Evolutionary conservation across 1,140 invertebrate species (phyloP).

Genomic region (Heliconius eleuchia): DNA sequence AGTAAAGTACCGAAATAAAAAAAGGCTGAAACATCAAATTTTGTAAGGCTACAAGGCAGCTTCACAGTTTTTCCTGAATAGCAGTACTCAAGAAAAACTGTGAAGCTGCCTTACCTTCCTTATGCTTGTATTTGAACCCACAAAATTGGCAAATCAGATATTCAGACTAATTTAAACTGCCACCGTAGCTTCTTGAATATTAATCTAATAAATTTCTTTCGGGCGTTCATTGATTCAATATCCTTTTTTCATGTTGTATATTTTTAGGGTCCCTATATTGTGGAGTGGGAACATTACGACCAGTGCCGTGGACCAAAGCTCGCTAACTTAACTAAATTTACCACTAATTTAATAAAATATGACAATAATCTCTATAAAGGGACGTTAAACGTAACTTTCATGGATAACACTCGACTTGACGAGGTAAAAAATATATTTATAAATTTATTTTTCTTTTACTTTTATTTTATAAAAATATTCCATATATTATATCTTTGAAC

Average conservation of each 20-base stretch:
- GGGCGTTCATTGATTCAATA: neutral
- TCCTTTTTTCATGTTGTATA: conserved; percentile 1
- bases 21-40: no score
- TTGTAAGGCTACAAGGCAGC: no score
- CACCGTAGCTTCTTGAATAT: no score
- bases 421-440: conserved; percentile 37
- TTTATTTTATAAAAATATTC: neutral
- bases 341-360: conserved; percentile 30
- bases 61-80: no score
- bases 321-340: conserved; percentile 35
- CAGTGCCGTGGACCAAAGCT: conserved; percentile 49
- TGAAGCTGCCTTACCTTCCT: no score
- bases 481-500: neutral
- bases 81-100: no score
- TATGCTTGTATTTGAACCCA: no score
- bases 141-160: no score
- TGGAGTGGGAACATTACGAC: conserved; percentile 44
- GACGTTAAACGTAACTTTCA: conserved; percentile 44
- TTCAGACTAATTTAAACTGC: no score
- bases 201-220: neutral
- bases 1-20: no score
- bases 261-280: conserved; percentile 45
- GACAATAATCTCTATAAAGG: conserved; percentile 37
- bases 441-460: neutral
- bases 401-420: conserved; percentile 40